Conservation (phyloP, 2,113 vertebrate species). For the Rhagologus leucostigma region DNA sequence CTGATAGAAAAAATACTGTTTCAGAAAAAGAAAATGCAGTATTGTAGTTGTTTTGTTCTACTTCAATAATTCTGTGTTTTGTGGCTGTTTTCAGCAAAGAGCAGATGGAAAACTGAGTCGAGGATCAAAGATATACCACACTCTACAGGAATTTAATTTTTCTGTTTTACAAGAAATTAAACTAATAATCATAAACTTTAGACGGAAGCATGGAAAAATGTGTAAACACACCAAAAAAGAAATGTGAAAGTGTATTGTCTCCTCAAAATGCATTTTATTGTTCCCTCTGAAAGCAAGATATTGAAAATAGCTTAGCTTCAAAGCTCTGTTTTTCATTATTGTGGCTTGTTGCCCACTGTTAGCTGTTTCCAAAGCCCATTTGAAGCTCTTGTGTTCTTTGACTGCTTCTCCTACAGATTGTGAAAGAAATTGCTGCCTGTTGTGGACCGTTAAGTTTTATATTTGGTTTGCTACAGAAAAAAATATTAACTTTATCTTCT, state of each 20-base stretch:
- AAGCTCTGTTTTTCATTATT: slow-evolving; percentile 50
- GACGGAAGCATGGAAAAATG: not conserved
- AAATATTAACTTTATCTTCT: not conserved
- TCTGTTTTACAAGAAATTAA: not conserved
- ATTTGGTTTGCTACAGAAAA: slow-evolving; percentile 12
- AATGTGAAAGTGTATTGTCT: not conserved
- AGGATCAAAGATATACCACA: not conserved
- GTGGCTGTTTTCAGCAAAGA: slow-evolving; percentile 1
- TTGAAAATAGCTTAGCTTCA: not conserved
- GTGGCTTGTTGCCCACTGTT: not conserved
- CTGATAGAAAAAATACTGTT: not conserved
- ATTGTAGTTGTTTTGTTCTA: not conserved
- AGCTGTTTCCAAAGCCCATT: not conserved
- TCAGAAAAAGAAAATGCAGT: not conserved
- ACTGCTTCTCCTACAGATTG: slow-evolving; percentile 13
- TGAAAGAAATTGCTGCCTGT: not conserved
- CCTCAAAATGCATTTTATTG: not conserved
- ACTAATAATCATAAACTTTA: not conserved
- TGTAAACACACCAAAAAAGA: not conserved
- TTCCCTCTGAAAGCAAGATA: slow-evolving; percentile 17
- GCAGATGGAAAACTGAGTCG: not conserved
- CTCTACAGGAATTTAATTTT: not conserved
- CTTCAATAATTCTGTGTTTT: not conserved
- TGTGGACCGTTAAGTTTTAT: slow-evolving; percentile 1
- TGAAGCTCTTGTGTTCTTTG: not conserved